A percentile compares a stretch with the other conserved stretches of the same genome.
Conservation (phyloP, 2,888 invertebrate genomes). For the Apoderus coryli region DNA sequence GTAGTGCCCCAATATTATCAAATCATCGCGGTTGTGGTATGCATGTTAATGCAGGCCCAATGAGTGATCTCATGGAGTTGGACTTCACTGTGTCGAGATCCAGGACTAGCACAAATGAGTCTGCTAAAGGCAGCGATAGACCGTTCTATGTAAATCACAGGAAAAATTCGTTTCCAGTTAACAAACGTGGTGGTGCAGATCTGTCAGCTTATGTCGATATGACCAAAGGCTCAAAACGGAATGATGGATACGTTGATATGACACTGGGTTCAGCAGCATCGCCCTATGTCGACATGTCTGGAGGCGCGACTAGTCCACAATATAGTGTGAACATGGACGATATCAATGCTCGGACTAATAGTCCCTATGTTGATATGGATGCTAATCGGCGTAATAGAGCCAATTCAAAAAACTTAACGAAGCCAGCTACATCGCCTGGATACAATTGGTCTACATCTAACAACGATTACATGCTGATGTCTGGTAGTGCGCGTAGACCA, state of each 20-base stretch:
- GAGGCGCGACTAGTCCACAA: constrained; percentile 13
- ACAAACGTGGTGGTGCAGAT: constrained; percentile 13
- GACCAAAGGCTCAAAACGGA: constrained; percentile 26
- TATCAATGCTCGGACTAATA: not conserved
- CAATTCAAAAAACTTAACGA: constrained; percentile 11
- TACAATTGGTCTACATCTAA: too few relatives aligned
- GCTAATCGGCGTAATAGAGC: constrained; percentile 13
- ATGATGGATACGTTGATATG: constrained; percentile 19
- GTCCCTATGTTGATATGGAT: not conserved
- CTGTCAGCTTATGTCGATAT: constrained; percentile 33
- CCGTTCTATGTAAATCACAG: constrained; percentile 26
- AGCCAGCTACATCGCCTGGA: constrained; percentile 11
- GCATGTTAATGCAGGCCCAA: constrained; percentile 40
- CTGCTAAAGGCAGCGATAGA: constrained; percentile 28
- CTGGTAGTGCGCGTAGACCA: constrained; percentile 13
- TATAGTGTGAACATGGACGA: constrained; percentile 4
- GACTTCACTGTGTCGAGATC: constrained; percentile 43
- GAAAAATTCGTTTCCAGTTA: constrained; percentile 8
- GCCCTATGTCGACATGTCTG: constrained; percentile 18
- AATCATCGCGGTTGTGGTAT: constrained; percentile 32
- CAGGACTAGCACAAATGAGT: constrained; percentile 33
- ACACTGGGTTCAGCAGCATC: constrained; percentile 15
- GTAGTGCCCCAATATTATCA: constrained; percentile 52
- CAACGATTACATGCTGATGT: constrained; percentile 32
- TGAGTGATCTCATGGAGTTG: constrained; percentile 74